These are phyloP conservation scores for Synanthedon formicaeformis DNA, from an alignment of 2,888 invertebrate genomes.

Conservation along the genomic window DNA sequence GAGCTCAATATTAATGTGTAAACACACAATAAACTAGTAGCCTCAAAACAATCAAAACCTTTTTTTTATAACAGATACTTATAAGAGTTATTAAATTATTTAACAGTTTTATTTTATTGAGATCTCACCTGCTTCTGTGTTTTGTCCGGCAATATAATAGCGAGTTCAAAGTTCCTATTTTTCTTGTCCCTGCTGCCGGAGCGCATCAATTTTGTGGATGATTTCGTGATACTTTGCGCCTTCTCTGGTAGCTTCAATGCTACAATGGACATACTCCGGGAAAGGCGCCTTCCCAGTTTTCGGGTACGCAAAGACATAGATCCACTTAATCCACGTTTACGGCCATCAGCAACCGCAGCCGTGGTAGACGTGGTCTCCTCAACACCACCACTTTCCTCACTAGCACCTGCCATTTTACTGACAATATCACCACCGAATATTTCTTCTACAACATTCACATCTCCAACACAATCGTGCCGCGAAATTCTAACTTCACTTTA, in stretches of 20 bases:
- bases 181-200: slow-evolving; percentile 70
- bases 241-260: slow-evolving; percentile 69
- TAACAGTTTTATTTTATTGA: not conserved
- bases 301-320: slow-evolving; percentile 63
- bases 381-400: slow-evolving; percentile 41
- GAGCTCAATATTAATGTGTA: no score
- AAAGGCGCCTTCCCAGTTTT: slow-evolving; percentile 64
- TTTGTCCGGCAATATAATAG: slow-evolving; percentile 75
- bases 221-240: slow-evolving; percentile 71
- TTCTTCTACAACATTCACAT: slow-evolving; percentile 49
- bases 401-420: slow-evolving; percentile 61
- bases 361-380: slow-evolving; percentile 26
- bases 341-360: slow-evolving; percentile 23
- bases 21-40: no score
- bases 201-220: slow-evolving; percentile 70
- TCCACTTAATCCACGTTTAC: slow-evolving; percentile 53
- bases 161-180: slow-evolving; percentile 70
- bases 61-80: no score
- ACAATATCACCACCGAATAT: slow-evolving; percentile 28
- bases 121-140: slow-evolving; percentile 72
- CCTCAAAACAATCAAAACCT: no score
- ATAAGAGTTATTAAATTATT: not conserved
- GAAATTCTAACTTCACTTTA: slow-evolving; percentile 29
- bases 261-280: slow-evolving; percentile 69
- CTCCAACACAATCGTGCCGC: slow-evolving; percentile 41